Percentiles rank a stretch among this genome's conserved stretches.
These are phyloP conservation scores for Drosophila anceps DNA, from an alignment of 2,888 invertebrate species.

Conservation along the genomic window DNA sequence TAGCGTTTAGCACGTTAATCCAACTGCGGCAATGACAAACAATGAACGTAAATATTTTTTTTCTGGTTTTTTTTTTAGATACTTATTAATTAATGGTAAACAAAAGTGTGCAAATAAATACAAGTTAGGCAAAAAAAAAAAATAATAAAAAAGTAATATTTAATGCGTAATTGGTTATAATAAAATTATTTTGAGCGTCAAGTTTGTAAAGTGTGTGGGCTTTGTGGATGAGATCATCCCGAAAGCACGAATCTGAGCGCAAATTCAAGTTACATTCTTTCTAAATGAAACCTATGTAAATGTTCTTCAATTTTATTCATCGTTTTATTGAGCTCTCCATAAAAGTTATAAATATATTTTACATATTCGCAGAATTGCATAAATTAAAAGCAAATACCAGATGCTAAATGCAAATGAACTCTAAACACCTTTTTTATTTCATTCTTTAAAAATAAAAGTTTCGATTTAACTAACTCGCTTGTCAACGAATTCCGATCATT, in stretches of 20 bases:
- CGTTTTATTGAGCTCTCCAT: constrained; percentile 4
- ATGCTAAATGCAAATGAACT: constrained; percentile 3
- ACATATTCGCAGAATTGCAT: not conserved
- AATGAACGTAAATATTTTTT: constrained; percentile 37
- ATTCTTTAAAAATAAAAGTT: constrained; percentile 4
- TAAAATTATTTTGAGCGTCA: constrained; percentile 22
- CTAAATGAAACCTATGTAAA: constrained; percentile 11
- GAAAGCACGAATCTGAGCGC: not conserved
- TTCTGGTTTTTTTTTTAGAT: constrained; percentile 31
- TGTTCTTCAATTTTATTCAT: constrained; percentile 7
- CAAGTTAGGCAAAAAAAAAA: not conserved
- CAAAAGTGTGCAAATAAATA: constrained; percentile 25
- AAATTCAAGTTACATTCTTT: constrained; percentile 5
- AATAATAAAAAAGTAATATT: constrained; percentile 22
- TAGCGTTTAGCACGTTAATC: constrained; percentile 53
- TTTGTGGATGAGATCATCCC: constrained; percentile 49
- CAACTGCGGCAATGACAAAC: constrained; percentile 46
- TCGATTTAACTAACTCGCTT: not conserved
- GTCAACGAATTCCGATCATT: not conserved
- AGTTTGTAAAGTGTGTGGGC: constrained; percentile 22
- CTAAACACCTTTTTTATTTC: not conserved
- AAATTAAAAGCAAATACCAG: not conserved
- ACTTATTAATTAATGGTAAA: constrained; percentile 46
- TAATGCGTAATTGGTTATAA: constrained; percentile 46
- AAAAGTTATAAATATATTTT: not conserved